Conservation (phyloP, 2,797 vertebrate species). For the Malacoraja senta region DNA sequence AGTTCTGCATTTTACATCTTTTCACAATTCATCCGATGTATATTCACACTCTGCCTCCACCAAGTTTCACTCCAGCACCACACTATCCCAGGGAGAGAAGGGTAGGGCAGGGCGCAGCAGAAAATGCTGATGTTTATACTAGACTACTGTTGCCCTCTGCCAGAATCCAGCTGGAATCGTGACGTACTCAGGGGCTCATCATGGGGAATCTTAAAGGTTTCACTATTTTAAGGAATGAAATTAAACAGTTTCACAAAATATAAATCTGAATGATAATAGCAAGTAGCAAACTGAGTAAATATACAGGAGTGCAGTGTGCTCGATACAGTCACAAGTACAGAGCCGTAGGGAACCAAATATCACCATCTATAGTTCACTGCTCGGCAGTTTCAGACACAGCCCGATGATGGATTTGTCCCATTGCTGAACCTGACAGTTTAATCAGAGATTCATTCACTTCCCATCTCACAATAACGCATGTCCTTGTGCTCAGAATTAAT, state of each 20-base stretch:
- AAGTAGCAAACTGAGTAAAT: background rate
- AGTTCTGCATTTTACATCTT: no score
- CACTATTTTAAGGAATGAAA: background rate
- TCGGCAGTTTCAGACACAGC: background rate
- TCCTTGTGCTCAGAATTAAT: background rate
- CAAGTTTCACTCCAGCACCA: background rate
- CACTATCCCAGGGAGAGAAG: background rate
- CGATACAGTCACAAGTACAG: background rate
- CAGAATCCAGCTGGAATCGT: background rate
- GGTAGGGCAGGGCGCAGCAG: no score
- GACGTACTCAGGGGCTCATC: no score
- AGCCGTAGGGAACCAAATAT: background rate
- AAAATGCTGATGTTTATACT: background rate
- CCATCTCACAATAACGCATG: background rate
- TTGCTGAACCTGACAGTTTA: background rate
- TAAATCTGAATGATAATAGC: no score
- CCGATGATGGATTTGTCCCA: background rate
- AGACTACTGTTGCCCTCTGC: background rate
- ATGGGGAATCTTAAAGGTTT: no score
- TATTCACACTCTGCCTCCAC: no score
- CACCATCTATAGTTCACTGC: background rate
- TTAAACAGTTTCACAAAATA: background rate
- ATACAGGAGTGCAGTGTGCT: background rate
- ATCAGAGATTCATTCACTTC: slow-evolving; percentile 28
- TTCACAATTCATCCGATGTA: no score